A percentile compares a stretch with the other conserved stretches of the same genome.
These are phyloP conservation scores for Percopsis omiscomaycus DNA, from an alignment of 2,797 vertebrate species.

Conservation along the genomic window DNA sequence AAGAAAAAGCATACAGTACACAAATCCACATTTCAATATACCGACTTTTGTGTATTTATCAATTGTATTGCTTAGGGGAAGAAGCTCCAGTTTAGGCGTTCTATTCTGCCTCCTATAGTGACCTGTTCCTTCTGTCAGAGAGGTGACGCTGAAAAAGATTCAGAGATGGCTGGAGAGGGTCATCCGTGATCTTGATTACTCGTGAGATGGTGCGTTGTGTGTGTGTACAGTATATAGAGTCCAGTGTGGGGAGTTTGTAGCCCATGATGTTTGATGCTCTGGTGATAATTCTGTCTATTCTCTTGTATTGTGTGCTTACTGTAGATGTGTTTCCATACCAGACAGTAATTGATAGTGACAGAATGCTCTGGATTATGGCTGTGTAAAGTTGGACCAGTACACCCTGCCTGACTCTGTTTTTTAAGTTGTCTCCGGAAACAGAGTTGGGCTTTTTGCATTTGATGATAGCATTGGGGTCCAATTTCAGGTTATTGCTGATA, in stretches of 20 bases:
- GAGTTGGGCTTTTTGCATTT: not conserved
- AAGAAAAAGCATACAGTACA: not conserved
- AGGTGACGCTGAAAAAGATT: not conserved
- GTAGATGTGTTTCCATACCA: not conserved
- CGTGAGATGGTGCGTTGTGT: not conserved
- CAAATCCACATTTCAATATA: not conserved
- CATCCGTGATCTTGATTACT: not conserved
- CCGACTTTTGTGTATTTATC: conserved; percentile 1
- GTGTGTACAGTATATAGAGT: not conserved
- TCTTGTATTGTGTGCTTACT: not conserved
- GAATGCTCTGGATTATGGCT: not conserved
- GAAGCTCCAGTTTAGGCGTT: not conserved
- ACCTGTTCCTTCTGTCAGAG: conserved; percentile 1
- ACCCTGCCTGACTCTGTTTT: not conserved
- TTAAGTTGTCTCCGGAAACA: not conserved
- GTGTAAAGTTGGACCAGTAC: not conserved
- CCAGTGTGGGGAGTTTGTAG: not conserved
- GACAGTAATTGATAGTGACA: not conserved
- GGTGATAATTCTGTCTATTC: not conserved
- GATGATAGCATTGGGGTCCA: not conserved
- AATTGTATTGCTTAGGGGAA: not conserved
- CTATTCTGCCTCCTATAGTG: not conserved
- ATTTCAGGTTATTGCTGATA: not conserved
- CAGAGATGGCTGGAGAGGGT: not conserved
- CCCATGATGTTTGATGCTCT: not conserved